Percentiles rank a stretch among this genome's conserved stretches.
These are phyloP conservation scores for Anoplophora glabripennis DNA, from an alignment of 1,140 invertebrate species.

Conservation along the genomic window DNA sequence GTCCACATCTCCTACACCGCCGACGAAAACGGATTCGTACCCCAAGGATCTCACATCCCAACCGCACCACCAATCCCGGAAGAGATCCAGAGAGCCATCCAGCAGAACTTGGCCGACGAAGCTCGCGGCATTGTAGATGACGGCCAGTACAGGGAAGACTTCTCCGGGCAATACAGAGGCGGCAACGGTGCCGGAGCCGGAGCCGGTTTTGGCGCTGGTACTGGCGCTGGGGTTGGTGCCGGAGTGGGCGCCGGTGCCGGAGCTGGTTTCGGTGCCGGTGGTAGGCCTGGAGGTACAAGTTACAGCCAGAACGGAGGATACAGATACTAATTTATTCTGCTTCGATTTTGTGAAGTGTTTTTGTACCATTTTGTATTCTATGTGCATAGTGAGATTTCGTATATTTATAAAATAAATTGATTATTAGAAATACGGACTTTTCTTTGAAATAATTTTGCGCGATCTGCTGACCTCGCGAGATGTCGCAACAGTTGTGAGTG, in stretches of 20 bases:
- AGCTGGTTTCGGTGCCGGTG: not conserved
- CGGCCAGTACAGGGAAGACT: constrained; percentile 42
- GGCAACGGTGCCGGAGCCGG: not conserved
- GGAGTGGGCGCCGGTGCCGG: too few relatives aligned
- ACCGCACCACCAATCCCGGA: constrained; percentile 52
- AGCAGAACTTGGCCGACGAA: constrained; percentile 47
- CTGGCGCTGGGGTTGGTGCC: not conserved
- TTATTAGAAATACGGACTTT: too few relatives aligned
- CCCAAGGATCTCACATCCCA: constrained; percentile 51
- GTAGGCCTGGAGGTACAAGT: too few relatives aligned
- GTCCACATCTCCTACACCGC: constrained; percentile 56
- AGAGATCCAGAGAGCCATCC: constrained; percentile 51
- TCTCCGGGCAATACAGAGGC: not conserved
- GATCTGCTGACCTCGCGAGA: too few relatives aligned
- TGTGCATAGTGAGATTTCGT: too few relatives aligned
- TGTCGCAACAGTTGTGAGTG: too few relatives aligned
- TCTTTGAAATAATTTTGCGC: too few relatives aligned
- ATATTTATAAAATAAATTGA: too few relatives aligned
- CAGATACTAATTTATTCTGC: constrained; percentile 1
- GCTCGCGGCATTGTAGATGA: constrained; percentile 29
- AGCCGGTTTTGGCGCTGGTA: not conserved
- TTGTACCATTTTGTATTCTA: too few relatives aligned
- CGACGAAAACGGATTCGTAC: constrained; percentile 57
- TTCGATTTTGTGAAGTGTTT: too few relatives aligned
- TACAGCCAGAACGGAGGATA: constrained; percentile 4